Percentiles rank a stretch among this genome's conserved stretches.
These are phyloP conservation scores for Sarcophaga caerulescens DNA, from an alignment of 2,888 invertebrate species.

Conservation along the genomic window DNA sequence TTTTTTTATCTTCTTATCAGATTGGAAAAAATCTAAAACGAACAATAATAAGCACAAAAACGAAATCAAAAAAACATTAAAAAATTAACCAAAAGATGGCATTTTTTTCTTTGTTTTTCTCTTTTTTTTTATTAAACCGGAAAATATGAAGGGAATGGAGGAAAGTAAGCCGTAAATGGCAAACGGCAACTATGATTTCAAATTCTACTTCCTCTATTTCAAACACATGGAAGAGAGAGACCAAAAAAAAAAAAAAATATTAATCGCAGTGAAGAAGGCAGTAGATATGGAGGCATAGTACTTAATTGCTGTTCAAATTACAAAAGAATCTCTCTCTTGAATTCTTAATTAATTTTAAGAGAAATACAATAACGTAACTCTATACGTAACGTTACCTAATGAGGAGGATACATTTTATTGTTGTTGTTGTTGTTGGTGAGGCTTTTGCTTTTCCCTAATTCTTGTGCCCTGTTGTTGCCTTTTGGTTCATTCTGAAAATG, in stretches of 20 bases:
- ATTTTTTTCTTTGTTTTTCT: too few relatives aligned
- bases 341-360: slow-evolving; percentile 24
- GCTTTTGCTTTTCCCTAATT: background rate
- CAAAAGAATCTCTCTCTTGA: background rate
- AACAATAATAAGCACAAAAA: background rate
- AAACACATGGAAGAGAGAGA: background rate
- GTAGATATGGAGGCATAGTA: background rate
- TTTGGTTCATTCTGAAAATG: background rate
- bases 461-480: background rate
- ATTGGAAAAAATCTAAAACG: background rate
- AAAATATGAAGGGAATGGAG: background rate
- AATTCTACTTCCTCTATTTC: background rate
- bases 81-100: background rate
- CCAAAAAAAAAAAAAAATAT: background rate
- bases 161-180: background rate
- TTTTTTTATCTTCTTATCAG: background rate
- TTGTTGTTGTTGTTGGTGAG: background rate
- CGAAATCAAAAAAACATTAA: background rate
- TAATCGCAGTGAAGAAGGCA: too few relatives aligned
- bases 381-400: background rate
- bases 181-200: background rate
- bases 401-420: background rate
- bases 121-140: too few relatives aligned
- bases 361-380: background rate
- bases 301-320: background rate